Conservation (phyloP, 2,888 invertebrate species). For the Amphipyra tragopoginis region DNA sequence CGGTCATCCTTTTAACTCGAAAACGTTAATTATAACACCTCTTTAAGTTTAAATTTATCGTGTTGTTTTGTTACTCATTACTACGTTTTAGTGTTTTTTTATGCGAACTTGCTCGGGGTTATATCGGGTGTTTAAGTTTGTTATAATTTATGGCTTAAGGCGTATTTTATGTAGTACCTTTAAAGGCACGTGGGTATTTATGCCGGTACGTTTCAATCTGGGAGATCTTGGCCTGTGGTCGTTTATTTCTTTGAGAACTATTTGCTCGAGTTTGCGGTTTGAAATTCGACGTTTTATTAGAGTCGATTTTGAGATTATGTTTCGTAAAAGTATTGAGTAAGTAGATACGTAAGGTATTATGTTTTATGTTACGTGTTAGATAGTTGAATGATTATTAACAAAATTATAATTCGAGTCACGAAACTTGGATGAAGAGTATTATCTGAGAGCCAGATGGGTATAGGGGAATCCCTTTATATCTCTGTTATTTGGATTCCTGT, state of each 20-base stretch:
- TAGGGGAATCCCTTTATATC: no score
- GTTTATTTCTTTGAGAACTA: conserved; percentile 70
- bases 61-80: conserved; percentile 85
- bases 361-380: no score
- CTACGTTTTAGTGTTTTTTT: conserved; percentile 65
- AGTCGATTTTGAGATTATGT: conserved; percentile 40
- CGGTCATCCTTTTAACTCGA: conserved; percentile 81
- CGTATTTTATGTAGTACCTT: conserved; percentile 74
- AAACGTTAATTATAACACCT: conserved; percentile 89
- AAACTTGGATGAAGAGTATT: no score
- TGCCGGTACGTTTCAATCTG: conserved; percentile 85
- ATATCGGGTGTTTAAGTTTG: conserved; percentile 54
- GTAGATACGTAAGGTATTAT: no score
- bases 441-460: no score
- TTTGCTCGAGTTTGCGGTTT: conserved; percentile 65
- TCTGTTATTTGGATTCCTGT: no score
- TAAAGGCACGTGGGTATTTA: conserved; percentile 85
- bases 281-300: conserved; percentile 57
- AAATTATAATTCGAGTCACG: no score
- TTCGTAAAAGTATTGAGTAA: conserved; percentile 15
- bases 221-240: conserved; percentile 75
- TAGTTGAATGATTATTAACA: no score
- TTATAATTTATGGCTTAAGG: conserved; percentile 83
- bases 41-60: conserved; percentile 87
- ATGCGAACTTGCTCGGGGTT: conserved; percentile 48